These are phyloP conservation scores for Micromesistius poutassou DNA, from an alignment of 2,797 vertebrate genomes.

Conservation along the genomic window DNA sequence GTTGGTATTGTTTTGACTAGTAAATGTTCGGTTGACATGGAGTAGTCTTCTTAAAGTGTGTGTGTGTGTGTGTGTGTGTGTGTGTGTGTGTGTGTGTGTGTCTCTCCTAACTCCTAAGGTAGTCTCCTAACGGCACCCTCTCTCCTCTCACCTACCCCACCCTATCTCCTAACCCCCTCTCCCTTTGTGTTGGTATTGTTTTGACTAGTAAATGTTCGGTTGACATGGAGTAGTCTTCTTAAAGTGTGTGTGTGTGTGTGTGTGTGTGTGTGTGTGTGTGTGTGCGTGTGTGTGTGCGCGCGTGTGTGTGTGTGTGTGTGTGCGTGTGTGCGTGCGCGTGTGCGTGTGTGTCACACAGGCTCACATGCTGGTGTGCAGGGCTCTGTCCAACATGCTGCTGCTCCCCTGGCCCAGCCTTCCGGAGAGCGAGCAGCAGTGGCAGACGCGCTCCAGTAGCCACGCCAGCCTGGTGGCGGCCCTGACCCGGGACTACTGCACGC, in stretches of 20 bases:
- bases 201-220: not conserved
- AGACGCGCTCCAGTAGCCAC: slow-evolving; percentile 87
- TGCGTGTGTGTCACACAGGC: slow-evolving; percentile 69
- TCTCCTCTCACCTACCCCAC: too few relatives aligned
- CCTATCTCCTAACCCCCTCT: too few relatives aligned
- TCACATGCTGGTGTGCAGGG: slow-evolving; percentile 89
- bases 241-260: slow-evolving; percentile 5
- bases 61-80: slow-evolving; percentile 12
- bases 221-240: not conserved
- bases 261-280: slow-evolving; percentile 15
- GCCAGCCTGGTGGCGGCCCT: slow-evolving; percentile 85
- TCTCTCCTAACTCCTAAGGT: too few relatives aligned
- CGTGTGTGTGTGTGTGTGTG: too few relatives aligned
- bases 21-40: not conserved
- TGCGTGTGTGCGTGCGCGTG: too few relatives aligned
- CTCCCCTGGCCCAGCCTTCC: slow-evolving; percentile 93
- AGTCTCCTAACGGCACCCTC: too few relatives aligned
- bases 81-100: slow-evolving; percentile 14
- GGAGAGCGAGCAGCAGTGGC: slow-evolving; percentile 95
- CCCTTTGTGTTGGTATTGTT: not conserved
- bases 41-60: not conserved
- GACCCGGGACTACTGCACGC: slow-evolving; percentile 83
- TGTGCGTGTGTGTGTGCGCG: too few relatives aligned
- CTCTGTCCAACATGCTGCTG: slow-evolving; percentile 91
- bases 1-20: not conserved